Evolutionary conservation across 2,797 vertebrate species (phyloP).

Genomic region (Dendrocincla tyrannina): DNA sequence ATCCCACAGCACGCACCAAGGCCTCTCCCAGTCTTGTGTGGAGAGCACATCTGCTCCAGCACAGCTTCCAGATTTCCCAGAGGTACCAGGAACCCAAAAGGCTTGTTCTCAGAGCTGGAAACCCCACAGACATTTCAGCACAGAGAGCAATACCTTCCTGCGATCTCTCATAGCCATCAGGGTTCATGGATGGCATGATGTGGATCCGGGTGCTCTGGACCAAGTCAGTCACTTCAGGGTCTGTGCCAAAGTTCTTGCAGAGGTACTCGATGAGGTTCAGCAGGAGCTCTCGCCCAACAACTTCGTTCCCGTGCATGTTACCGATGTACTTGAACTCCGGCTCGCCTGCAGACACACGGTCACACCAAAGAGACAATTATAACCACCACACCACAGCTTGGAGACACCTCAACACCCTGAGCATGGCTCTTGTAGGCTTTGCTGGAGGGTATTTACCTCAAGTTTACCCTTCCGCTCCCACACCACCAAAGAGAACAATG

Average conservation of each 20-base stretch:
- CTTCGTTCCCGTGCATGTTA: conserved; percentile 99
- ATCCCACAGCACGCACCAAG: background rate
- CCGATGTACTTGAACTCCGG: conserved; percentile 97
- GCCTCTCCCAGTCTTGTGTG: background rate
- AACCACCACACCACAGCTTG: background rate
- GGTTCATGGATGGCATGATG: conserved; percentile 99
- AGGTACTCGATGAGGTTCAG: conserved; percentile 97
- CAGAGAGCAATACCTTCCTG: conserved; percentile 82
- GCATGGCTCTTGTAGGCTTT: background rate
- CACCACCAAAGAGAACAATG: background rate
- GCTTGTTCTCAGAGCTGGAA: background rate
- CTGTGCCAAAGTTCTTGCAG: conserved; percentile 91
- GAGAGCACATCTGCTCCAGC: background rate
- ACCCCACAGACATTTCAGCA: background rate
- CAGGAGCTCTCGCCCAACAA: conserved; percentile 92
- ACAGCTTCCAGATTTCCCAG: background rate
- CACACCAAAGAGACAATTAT: background rate
- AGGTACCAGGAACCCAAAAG: background rate
- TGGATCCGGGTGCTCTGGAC: conserved; percentile 93
- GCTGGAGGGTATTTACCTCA: background rate
- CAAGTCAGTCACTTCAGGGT: conserved; percentile 89
- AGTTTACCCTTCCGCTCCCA: background rate
- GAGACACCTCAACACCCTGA: background rate
- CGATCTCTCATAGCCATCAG: conserved; percentile 92
- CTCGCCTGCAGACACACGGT: conserved; percentile 80